These are phyloP conservation scores for Eristalis arbustorum DNA, from an alignment of 2,888 invertebrate genomes.

Conservation along the genomic window DNA sequence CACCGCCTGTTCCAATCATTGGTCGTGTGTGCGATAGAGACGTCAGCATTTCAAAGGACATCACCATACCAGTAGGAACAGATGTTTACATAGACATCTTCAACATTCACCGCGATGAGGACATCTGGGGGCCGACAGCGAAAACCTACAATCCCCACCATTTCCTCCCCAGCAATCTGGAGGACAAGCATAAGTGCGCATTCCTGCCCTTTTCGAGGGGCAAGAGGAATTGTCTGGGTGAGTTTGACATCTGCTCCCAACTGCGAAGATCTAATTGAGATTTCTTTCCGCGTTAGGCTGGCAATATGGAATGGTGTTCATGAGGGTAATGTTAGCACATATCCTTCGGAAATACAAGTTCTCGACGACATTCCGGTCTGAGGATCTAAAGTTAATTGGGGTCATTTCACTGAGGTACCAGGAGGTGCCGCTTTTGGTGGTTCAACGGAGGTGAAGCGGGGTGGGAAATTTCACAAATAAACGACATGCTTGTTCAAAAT, in stretches of 20 bases:
- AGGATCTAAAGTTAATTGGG: slow-evolving; percentile 53
- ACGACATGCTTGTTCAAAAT: no score
- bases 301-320: slow-evolving; percentile 66
- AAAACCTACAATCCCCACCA: slow-evolving; percentile 77
- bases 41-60: slow-evolving; percentile 48
- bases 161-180: slow-evolving; percentile 75
- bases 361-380: slow-evolving; percentile 57
- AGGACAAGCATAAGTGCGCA: slow-evolving; percentile 20
- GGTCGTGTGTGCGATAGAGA: slow-evolving; percentile 64
- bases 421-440: slow-evolving; percentile 43
- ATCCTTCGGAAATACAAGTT: slow-evolving; percentile 68
- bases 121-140: slow-evolving; percentile 77
- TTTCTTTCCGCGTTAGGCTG: slow-evolving; percentile 64
- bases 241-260: not conserved
- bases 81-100: slow-evolving; percentile 74
- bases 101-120: slow-evolving; percentile 75
- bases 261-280: not conserved
- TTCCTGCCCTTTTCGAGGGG: not conserved
- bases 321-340: slow-evolving; percentile 62
- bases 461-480: not conserved
- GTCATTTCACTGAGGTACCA: slow-evolving; percentile 31
- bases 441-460: slow-evolving; percentile 29
- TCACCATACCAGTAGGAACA: slow-evolving; percentile 66
- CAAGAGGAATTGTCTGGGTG: not conserved
- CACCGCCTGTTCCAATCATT: slow-evolving; percentile 72